Evolutionary conservation across 2,888 invertebrate species (phyloP), one percentile per base, ranked within the genome.

Genomic region (Serripes groenlandicus): DNA sequence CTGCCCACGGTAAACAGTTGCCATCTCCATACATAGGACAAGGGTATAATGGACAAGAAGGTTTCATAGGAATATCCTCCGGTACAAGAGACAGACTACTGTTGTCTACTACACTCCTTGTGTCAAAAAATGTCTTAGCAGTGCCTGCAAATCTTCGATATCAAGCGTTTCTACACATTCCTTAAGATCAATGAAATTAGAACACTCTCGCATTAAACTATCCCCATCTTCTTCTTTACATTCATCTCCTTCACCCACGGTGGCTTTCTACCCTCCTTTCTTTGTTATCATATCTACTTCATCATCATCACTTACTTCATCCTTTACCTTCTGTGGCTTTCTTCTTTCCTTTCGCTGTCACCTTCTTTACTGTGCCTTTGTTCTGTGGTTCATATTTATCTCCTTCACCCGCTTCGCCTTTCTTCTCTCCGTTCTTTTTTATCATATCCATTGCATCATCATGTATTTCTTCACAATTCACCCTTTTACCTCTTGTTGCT

Each of bases 91-190:
- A 23, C 18, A 34, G 7, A 54, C 56, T 72, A 18, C 5, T 56
- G 11, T 56, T 54, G 58, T 72, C 72, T 32, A 72, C 58, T 30
- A n/a, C 26, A n/a, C 66, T 52, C 1, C 3, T 42, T 62, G 75
- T 80, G 23, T 37, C 37, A 32, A 21, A 49, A 56, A 80, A 75
- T n/a, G 80, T 56, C 30, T 21, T 64, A 5, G 32, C 35, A 26
- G 11, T 5, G 62, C 21, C 26, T 60, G 70, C 18, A 75, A 26
- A 56, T 68, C 58, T 28, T 35, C 28, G 35, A 72, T 56, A 5
- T 35, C 32, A 15, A 28, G 28, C 9, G 5, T 21, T 28, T 62
- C 18, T 30, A 28, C n/a, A 62, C 7, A 28, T 62, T 28, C 62
- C 32, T 62, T 28, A 18, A 58, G 58, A 18, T 58, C 7, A n/a